Evolutionary conservation across 2,888 invertebrate species (phyloP).

Genomic region (Cephus spinipes): DNA sequence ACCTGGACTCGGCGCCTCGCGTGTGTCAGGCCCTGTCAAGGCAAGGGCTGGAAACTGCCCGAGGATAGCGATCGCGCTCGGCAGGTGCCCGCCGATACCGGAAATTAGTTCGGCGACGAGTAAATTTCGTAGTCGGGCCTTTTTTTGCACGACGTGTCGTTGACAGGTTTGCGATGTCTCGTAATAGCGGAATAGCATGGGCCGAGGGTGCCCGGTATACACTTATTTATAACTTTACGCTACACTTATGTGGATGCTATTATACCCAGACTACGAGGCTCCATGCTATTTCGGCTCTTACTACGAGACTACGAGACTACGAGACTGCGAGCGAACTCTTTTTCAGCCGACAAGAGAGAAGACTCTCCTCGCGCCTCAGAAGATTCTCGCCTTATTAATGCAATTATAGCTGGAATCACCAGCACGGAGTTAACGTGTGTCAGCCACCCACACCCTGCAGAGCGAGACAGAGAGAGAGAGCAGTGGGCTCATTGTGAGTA

Average conservation of each 20-base stretch:
- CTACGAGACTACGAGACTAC: background rate
- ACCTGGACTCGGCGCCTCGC: no score
- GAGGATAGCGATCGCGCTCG: background rate
- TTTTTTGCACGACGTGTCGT: constrained; percentile 34
- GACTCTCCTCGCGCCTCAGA: background rate
- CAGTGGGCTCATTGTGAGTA: no score
- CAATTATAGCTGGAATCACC: constrained; percentile 43
- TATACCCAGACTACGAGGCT: constrained; percentile 15
- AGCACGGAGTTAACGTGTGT: constrained; percentile 28
- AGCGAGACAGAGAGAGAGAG: background rate
- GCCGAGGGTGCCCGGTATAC: constrained; percentile 22
- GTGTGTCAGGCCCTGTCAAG: no score
- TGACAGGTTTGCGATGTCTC: constrained; percentile 64
- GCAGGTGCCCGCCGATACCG: constrained; percentile 1
- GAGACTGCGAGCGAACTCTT: background rate
- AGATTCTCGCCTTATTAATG: constrained; percentile 32
- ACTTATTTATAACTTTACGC: constrained; percentile 33
- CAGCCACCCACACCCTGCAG: constrained; percentile 46
- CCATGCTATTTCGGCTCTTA: background rate
- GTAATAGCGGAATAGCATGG: constrained; percentile 55
- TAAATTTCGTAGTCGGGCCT: constrained; percentile 38
- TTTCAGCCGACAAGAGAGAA: background rate
- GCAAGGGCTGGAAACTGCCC: no score
- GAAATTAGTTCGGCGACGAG: constrained; percentile 29
- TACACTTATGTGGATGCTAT: constrained; percentile 28